phyloP scores from a whole-genome alignment of 2,888 invertebrate genomes.

The Idaea aversata region DNA sequence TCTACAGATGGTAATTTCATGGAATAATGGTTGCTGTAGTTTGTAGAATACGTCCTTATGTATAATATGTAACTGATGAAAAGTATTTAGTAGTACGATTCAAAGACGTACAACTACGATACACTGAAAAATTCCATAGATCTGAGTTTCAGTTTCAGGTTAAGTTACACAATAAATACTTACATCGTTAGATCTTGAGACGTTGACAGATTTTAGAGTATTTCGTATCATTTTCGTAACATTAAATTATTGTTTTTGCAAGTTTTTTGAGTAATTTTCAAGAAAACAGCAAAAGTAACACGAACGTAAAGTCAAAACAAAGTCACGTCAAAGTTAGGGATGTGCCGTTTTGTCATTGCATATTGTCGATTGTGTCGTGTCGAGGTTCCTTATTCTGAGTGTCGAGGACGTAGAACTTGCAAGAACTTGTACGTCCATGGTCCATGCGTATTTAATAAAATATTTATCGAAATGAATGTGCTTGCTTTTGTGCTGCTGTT shows the following conservation, averaged over 20 bases:
- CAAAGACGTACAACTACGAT: background rate
- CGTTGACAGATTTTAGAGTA: conserved; percentile 37
- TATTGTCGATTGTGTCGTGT: background rate
- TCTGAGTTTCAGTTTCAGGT: background rate
- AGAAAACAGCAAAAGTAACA: background rate
- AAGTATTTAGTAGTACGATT: background rate
- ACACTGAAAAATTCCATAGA: background rate
- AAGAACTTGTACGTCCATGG: no score
- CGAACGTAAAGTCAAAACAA: background rate
- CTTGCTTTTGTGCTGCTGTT: no score
- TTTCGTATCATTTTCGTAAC: conserved; percentile 50
- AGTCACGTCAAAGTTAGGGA: background rate
- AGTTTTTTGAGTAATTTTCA: background rate
- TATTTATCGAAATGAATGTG: no score
- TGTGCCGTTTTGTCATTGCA: background rate
- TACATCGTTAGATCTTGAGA: conserved; percentile 46
- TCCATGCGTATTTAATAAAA: no score
- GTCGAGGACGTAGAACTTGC: no score
- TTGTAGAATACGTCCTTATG: no score
- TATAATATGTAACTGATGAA: no score
- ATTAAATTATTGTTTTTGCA: background rate
- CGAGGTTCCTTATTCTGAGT: no score
- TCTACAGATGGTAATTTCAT: no score
- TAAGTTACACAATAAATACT: conserved; percentile 21
- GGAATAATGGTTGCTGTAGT: no score